Conservation (phyloP, 2,113 vertebrate species). For the Phrynocephalus versicolor region DNA sequence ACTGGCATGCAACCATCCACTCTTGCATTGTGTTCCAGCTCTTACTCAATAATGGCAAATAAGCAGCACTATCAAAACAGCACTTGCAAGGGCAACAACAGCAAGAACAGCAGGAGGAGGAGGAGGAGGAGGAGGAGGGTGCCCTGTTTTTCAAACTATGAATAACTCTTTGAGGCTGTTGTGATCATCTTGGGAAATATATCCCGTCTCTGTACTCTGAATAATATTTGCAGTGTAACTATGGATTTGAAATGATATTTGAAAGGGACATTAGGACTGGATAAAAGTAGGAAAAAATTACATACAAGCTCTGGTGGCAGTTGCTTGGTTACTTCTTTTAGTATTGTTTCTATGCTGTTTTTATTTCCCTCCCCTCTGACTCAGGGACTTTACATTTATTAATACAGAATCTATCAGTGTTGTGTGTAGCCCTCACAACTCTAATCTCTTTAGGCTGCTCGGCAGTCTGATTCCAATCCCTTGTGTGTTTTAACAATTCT, state of each 20-base stretch:
- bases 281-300: constrained; percentile 7
- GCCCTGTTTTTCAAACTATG: background rate
- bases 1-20: no score
- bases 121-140: no score
- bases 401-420: constrained; percentile 14
- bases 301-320: background rate
- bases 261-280: background rate
- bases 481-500: constrained; percentile 28
- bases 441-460: constrained; percentile 18
- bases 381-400: constrained; percentile 28
- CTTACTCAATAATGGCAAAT: background rate
- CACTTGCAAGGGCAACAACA: no score
- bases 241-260: background rate
- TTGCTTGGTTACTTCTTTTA: constrained; percentile 19
- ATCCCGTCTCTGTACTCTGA: background rate
- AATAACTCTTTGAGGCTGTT: background rate
- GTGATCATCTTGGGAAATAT: background rate
- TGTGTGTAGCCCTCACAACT: background rate
- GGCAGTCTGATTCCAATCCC: constrained; percentile 7
- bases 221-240: background rate
- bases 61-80: background rate
- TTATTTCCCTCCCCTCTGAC: constrained; percentile 13
- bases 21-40: background rate
- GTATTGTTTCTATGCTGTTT: background rate
- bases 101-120: background rate